Evolutionary conservation across 2,888 invertebrate species (phyloP), one percentile per base, ranked within the genome.

Genomic region (Catocala sponsa): DNA sequence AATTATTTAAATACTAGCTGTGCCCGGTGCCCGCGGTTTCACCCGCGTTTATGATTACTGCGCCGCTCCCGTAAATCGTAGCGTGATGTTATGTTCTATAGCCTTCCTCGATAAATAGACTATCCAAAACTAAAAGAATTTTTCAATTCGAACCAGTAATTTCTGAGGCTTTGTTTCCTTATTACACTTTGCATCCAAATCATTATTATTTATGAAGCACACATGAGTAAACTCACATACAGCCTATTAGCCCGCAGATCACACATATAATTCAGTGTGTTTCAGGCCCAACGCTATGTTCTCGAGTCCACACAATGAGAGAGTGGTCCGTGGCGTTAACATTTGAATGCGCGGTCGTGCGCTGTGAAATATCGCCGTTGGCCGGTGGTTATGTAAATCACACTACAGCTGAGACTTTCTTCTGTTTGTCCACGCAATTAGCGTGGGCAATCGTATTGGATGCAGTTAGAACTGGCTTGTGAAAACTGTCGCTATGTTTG

Each of bases 361-460:
- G 57, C 56, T 47, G 62, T 61, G 54, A 61, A 65, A 70, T 70
- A 76, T 63, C 47, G 57, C 41, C 56, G 69, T 65, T 57, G 63
- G 72, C 62, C 60, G 49, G 35, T 62, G 68, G 68, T 87, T 85
- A 87, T 85, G 85, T 83, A 87, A 87, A 87, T 83, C 68, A 70
- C 62, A 66, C 65, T 35, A 65, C 81, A 76, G 72, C 71, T 68
- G 70, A 65, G 65, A 86, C 87, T 87, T 87, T 87, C 87, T 82
- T 85, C 77, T 82, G 80, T 83, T 81, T 80, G 79, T 74, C 60
- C 62, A 65, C 42, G 65, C 72, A 79, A 83, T 86, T 84, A 83
- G 74, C 80, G 75, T 70, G 61, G 38, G 56, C 59, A 75, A 75
- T 79, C 68, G 70, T 75, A 75, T 80, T 57, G 63, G 59, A 44